Evolutionary conservation across 2,113 vertebrate genomes (phyloP).

Genomic region (Hippotragus niger): DNA sequence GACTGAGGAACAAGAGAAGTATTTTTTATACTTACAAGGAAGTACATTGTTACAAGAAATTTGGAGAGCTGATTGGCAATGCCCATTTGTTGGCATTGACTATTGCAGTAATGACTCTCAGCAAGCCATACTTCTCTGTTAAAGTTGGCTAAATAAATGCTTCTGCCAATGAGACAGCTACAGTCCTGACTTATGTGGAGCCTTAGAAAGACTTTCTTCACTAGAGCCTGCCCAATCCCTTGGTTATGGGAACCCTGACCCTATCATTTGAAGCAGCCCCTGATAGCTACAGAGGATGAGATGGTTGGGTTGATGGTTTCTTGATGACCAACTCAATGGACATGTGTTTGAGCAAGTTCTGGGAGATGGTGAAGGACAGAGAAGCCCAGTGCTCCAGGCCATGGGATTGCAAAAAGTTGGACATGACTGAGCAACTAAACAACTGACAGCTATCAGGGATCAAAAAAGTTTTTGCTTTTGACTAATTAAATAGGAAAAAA

Average conservation of each 20-base stretch:
- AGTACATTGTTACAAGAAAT: not conserved
- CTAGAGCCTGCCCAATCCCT: not conserved
- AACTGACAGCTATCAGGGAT: not conserved
- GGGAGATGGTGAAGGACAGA: not conserved
- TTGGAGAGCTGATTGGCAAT: not conserved
- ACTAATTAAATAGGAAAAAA: not conserved
- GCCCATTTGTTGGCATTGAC: not conserved
- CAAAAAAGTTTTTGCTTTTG: not conserved
- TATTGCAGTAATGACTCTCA: not conserved
- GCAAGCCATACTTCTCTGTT: not conserved
- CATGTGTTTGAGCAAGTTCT: not conserved
- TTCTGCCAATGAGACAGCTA: not conserved
- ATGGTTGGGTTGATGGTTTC: not conserved
- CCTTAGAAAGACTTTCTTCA: not conserved
- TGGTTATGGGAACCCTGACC: not conserved
- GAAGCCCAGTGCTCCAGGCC: not conserved
- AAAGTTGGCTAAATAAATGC: not conserved
- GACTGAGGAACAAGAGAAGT: not conserved
- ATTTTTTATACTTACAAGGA: not conserved
- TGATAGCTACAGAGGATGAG: not conserved
- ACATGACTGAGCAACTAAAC: not conserved
- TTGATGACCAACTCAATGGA: not conserved
- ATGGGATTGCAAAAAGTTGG: not conserved
- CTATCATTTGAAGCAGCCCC: not conserved
- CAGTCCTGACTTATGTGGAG: not conserved